Evolutionary conservation across 2,888 invertebrate genomes (phyloP).

Genomic region (Idaea dimidiata): DNA sequence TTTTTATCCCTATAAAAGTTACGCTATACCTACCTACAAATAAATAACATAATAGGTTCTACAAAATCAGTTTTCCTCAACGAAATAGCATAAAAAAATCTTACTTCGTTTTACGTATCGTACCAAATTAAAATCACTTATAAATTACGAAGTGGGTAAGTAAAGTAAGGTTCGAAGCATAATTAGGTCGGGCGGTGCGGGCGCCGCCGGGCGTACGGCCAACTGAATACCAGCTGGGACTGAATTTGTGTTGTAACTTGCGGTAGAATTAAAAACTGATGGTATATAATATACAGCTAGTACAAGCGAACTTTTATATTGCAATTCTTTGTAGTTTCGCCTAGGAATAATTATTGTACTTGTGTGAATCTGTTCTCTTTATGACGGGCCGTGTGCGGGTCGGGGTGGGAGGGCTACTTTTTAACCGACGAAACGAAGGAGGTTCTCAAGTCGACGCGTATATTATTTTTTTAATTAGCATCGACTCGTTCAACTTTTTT

Average conservation of each 20-base stretch:
- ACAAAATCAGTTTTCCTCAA: no score
- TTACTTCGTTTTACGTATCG: no score
- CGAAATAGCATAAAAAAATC: no score
- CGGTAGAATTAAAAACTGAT: not conserved
- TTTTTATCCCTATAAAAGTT: no score
- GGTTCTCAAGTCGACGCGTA: no score
- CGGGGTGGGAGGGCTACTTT: no score
- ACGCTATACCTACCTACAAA: no score
- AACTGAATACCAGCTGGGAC: constrained; percentile 23
- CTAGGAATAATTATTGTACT: not conserved
- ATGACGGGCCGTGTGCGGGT: no score
- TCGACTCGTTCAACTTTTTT: no score
- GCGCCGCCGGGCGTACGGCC: constrained; percentile 21
- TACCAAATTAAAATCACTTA: not conserved
- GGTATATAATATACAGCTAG: not conserved
- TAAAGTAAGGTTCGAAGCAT: constrained; percentile 6
- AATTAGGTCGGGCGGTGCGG: constrained; percentile 25
- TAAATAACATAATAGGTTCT: no score
- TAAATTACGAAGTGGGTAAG: not conserved
- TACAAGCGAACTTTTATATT: not conserved
- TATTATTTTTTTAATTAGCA: no score
- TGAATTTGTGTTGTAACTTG: constrained; percentile 4
- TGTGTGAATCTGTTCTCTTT: not conserved
- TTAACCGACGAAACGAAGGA: no score
- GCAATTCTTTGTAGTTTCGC: not conserved